phyloP scores from a whole-genome alignment of 2,888 invertebrate genomes.

The Pterobdella sp. region DNA sequence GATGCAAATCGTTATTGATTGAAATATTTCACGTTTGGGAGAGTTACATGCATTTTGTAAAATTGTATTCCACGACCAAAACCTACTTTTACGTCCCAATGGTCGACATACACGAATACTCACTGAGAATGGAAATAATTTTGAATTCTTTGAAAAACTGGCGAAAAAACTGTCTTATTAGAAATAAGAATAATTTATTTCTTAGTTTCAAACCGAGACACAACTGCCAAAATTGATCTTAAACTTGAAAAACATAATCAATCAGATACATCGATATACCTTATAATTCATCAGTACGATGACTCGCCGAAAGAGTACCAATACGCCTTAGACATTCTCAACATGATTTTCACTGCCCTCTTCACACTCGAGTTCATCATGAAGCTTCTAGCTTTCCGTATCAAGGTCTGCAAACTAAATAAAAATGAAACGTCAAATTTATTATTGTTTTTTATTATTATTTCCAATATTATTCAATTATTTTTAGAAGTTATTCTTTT shows the following conservation, averaged over 20 bases:
- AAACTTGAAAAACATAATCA: background rate
- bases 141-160: too few relatives aligned
- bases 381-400: conserved; percentile 90
- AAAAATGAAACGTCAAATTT: background rate
- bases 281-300: conserved; percentile 61
- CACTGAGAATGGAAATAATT: too few relatives aligned
- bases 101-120: too few relatives aligned
- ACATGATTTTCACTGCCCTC: conserved; percentile 95
- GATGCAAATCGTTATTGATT: too few relatives aligned
- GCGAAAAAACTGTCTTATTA: background rate
- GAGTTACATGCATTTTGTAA: too few relatives aligned
- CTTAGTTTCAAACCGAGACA: too few relatives aligned
- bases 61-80: too few relatives aligned
- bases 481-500: conserved; percentile 10
- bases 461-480: conserved; percentile 15
- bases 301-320: conserved; percentile 75
- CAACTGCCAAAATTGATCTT: background rate
- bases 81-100: too few relatives aligned
- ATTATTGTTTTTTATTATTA: background rate
- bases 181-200: background rate
- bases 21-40: too few relatives aligned
- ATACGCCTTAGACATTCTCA: conserved; percentile 77
- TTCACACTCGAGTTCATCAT: conserved; percentile 96
- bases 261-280: background rate
- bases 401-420: conserved; percentile 65